A percentile compares a stretch with the other conserved stretches of the same genome.
These are phyloP conservation scores for Petrocephalus schoutedeni DNA, from an alignment of 2,797 vertebrate genomes.

Conservation along the genomic window DNA sequence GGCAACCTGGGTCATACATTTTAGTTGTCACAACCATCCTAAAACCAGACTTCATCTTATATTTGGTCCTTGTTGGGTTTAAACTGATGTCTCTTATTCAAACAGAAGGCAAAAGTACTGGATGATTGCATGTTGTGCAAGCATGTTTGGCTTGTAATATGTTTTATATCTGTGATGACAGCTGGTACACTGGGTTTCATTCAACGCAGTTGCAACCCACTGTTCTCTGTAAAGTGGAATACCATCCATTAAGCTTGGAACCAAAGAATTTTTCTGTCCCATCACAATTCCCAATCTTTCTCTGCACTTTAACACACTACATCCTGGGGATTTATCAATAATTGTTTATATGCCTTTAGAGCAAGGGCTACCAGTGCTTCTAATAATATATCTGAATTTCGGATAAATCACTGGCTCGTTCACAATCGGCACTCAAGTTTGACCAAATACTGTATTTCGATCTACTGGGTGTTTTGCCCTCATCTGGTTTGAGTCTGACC, in stretches of 20 bases:
- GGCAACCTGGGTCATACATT: not conserved
- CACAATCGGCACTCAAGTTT: not conserved
- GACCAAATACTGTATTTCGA: not conserved
- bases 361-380: not conserved
- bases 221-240: no score
- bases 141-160: slow-evolving; percentile 10
- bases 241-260: not conserved
- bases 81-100: slow-evolving; percentile 31
- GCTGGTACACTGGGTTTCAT: not conserved
- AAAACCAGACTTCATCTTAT: not conserved
- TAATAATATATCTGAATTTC: not conserved
- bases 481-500: not conserved
- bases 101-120: slow-evolving; percentile 61
- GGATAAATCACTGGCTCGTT: not conserved
- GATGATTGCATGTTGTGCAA: slow-evolving; percentile 45
- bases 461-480: not conserved
- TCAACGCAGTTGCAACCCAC: not conserved
- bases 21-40: not conserved
- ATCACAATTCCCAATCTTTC: not conserved
- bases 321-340: not conserved
- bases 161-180: not conserved
- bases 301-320: not conserved
- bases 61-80: not conserved
- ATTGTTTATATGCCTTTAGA: not conserved
- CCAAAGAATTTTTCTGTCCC: not conserved